A percentile compares a stretch with the other conserved stretches of the same genome.
phyloP scores from a whole-genome alignment of 1,140 invertebrate species.

The Pseudoatta argentina region DNA sequence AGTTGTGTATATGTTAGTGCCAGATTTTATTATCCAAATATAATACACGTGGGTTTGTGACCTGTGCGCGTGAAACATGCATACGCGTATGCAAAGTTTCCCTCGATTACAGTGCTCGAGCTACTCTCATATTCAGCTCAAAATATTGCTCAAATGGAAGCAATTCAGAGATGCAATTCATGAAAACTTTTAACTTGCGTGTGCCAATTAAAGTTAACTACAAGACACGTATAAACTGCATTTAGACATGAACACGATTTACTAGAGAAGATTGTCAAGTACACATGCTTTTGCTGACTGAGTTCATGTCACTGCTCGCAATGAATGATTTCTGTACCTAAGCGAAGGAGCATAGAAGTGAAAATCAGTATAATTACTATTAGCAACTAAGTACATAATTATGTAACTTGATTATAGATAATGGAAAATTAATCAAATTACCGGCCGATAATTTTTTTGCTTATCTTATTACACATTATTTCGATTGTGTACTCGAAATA shows the following conservation, averaged over 20 bases:
- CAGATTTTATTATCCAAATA: conserved; percentile 34
- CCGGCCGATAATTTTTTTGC: background rate
- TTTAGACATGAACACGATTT: conserved; percentile 8
- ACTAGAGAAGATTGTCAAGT: conserved; percentile 20
- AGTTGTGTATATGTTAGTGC: background rate
- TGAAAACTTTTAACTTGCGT: conserved; percentile 35
- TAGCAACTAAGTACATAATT: background rate
- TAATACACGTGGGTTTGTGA: background rate
- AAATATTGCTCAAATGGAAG: conserved; percentile 49
- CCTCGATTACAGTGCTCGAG: conserved; percentile 20
- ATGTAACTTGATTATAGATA: background rate
- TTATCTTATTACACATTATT: background rate
- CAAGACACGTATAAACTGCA: conserved; percentile 5
- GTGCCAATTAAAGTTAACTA: conserved; percentile 57
- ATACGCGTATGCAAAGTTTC: conserved; percentile 44
- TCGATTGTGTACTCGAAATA: background rate
- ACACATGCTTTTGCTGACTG: background rate
- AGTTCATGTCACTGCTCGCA: background rate
- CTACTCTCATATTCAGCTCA: conserved; percentile 26
- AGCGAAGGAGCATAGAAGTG: background rate
- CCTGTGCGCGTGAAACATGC: conserved; percentile 17
- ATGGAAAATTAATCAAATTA: conserved; percentile 1
- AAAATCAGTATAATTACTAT: background rate
- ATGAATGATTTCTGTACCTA: background rate
- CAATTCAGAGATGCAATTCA: conserved; percentile 30